Evolutionary conservation across 2,113 vertebrate genomes (phyloP).

Genomic region (Alaudala cheleensis): DNA sequence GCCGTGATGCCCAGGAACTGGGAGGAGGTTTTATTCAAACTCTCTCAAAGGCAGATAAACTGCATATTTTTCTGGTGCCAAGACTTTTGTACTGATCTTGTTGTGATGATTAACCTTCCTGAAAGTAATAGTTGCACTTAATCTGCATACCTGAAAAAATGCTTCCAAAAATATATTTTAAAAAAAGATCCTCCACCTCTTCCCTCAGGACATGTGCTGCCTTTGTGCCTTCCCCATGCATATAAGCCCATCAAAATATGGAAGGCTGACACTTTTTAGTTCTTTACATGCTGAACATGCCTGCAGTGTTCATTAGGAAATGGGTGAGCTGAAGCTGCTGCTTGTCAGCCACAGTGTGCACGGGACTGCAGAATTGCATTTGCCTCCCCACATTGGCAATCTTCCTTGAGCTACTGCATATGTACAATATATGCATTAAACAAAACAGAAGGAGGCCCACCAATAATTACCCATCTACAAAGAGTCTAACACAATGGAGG

Average conservation of each 20-base stretch:
- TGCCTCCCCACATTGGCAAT: background rate
- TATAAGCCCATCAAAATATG: background rate
- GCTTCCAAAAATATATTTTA: background rate
- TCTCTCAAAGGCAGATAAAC: background rate
- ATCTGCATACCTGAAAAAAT: background rate
- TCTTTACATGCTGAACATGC: background rate
- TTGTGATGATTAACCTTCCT: background rate
- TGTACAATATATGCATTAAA: slow-evolving; percentile 3
- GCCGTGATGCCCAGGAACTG: background rate
- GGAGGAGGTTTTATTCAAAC: background rate
- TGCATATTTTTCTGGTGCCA: background rate
- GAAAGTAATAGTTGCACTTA: background rate
- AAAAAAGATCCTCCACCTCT: background rate
- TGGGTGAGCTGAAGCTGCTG: background rate
- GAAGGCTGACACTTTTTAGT: background rate
- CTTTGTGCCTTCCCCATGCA: background rate
- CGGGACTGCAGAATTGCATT: background rate
- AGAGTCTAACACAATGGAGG: background rate
- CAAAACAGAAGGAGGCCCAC: slow-evolving; percentile 15
- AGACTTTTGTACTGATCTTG: background rate
- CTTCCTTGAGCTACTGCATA: background rate
- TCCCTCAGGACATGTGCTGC: background rate
- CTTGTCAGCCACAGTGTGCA: background rate
- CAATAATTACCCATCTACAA: slow-evolving; percentile 40
- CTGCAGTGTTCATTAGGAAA: background rate